Conservation (phyloP, 2,113 vertebrate species). For the Sclerurus mexicanus region DNA sequence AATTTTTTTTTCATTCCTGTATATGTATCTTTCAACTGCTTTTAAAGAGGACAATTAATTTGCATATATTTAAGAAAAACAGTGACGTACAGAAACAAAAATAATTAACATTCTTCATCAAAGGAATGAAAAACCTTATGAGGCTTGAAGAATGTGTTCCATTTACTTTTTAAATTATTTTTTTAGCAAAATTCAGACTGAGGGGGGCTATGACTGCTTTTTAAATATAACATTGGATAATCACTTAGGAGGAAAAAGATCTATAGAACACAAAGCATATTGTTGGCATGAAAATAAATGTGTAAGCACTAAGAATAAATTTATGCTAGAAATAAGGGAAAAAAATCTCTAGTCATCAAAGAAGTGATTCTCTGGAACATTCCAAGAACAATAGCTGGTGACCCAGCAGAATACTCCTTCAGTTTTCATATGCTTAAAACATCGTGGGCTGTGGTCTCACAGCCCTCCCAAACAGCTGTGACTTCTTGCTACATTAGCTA, state of each 20-base stretch:
- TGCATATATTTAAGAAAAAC: not conserved
- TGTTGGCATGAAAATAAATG: constrained; percentile 20
- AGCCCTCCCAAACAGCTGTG: not conserved
- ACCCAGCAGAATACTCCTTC: not conserved
- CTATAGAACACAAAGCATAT: not conserved
- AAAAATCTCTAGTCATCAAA: not conserved
- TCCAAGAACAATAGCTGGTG: not conserved
- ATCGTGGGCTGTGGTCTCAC: not conserved
- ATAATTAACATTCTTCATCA: not conserved
- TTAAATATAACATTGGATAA: not conserved
- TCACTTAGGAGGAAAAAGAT: constrained; percentile 22
- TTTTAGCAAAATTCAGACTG: not conserved
- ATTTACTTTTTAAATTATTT: not conserved
- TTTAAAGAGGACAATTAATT: not conserved
- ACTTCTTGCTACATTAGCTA: constrained; percentile 36
- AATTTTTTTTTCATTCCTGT: not conserved
- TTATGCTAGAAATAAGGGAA: not conserved
- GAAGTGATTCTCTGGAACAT: not conserved
- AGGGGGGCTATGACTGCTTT: not conserved
- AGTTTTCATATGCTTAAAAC: not conserved
- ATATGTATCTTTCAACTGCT: not conserved
- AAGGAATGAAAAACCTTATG: not conserved
- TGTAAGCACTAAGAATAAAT: constrained; percentile 32
- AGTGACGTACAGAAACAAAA: not conserved
- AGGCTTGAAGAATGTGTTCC: not conserved